Evolutionary conservation across 2,888 invertebrate genomes (phyloP).

Genomic region (Drosophila mulleri): DNA sequence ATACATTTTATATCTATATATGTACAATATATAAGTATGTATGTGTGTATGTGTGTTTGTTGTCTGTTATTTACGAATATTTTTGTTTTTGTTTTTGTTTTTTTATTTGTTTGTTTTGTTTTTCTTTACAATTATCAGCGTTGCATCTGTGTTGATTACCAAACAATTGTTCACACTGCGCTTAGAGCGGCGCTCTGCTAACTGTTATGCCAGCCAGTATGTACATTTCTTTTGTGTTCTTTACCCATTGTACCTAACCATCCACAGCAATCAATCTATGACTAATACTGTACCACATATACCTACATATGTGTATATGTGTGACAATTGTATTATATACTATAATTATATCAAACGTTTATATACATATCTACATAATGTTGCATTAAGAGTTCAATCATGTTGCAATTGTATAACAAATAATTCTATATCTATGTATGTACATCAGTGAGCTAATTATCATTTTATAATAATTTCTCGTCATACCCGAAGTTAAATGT

Average conservation of each 20-base stretch:
- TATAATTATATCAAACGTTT: constrained; percentile 19
- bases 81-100: background rate
- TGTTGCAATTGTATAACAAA: constrained; percentile 22
- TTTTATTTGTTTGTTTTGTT: background rate
- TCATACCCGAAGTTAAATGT: constrained; percentile 17
- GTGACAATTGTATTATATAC: constrained; percentile 29
- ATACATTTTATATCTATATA: background rate
- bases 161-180: constrained; percentile 44
- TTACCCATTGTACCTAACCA: constrained; percentile 40
- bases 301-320: constrained; percentile 20
- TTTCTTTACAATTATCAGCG: constrained; percentile 19
- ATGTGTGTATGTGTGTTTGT: constrained; percentile 17
- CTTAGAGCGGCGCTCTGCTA: constrained; percentile 54
- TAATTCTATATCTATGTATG: constrained; percentile 10
- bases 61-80: constrained; percentile 2
- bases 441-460: constrained; percentile 16
- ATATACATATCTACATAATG: constrained; percentile 23
- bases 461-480: constrained; percentile 3
- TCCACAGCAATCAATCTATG: constrained; percentile 8
- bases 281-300: constrained; percentile 6
- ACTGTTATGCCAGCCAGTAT: constrained; percentile 64
- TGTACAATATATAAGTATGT: constrained; percentile 5
- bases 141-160: constrained; percentile 43
- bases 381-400: constrained; percentile 34
- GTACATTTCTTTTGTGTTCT: constrained; percentile 49